These are phyloP conservation scores for Temnopleurus reevesii DNA, from an alignment of 53 echinoderm and acorn worm genomes.

Conservation along the genomic window DNA sequence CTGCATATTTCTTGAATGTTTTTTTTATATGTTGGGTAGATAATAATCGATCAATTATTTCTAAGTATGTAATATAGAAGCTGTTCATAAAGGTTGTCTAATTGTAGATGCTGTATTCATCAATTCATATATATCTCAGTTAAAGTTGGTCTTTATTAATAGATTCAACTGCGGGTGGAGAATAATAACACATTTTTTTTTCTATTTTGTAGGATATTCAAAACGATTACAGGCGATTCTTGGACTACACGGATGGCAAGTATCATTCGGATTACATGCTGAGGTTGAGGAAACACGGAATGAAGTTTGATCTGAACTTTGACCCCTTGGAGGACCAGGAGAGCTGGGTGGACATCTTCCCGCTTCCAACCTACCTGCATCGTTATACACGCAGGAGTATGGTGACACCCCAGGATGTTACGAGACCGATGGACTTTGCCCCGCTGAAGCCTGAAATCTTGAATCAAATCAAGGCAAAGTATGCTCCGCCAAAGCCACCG, in stretches of 20 bases:
- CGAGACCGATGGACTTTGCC: slow-evolving; percentile 64
- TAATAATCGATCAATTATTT: too few relatives aligned
- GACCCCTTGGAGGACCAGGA: slow-evolving; percentile 82
- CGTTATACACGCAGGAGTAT: slow-evolving; percentile 67
- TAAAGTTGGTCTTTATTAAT: too few relatives aligned
- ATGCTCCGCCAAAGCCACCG: too few relatives aligned
- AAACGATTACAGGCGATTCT: slow-evolving; percentile 89
- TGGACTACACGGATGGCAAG: slow-evolving; percentile 95
- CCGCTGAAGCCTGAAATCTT: slow-evolving; percentile 36
- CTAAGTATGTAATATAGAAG: too few relatives aligned
- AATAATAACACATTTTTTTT: too few relatives aligned
- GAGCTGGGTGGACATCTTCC: slow-evolving; percentile 76
- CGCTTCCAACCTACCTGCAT: slow-evolving; percentile 81
- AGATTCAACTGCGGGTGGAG: too few relatives aligned
- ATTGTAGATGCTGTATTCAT: too few relatives aligned
- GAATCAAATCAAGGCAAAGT: too few relatives aligned
- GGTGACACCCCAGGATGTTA: slow-evolving; percentile 72
- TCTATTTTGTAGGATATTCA: slow-evolving; percentile 94
- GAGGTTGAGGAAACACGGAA: slow-evolving; percentile 90
- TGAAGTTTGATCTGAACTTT: slow-evolving; percentile 89
- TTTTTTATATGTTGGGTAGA: too few relatives aligned
- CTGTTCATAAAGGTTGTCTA: too few relatives aligned
- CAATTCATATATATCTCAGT: too few relatives aligned
- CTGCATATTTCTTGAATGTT: too few relatives aligned
- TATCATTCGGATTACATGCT: slow-evolving; percentile 98